Base-by-base conservation (phyloP, 2,113 vertebrate genomes). In the Malaclemys terrapin region DNA sequence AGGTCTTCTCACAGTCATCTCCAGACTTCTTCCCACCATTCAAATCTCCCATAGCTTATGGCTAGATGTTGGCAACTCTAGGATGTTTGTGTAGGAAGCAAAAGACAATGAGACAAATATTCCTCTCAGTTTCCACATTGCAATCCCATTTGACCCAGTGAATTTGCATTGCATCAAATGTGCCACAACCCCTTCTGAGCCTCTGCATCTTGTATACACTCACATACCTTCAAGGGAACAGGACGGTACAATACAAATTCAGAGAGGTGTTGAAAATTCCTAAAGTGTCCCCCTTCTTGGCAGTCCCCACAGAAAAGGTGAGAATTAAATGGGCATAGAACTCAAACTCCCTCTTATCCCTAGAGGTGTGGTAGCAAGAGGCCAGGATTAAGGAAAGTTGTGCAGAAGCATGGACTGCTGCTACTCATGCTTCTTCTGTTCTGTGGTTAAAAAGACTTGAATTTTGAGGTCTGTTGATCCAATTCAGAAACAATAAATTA, bases 401-500 rank as follows among this genome's bases (percentile, higher is more conserved):
- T 53, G 27, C 35, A 88, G 16, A 52, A 69, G 14, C 76, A 25
- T 75, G 12, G 59, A 10, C 9, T 78, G 76, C 38, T 87, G 56
- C 47, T 79, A 65, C 53, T 82, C 47, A 19, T 14, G 24, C 11
- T 24, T 53, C 89, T 92, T 86, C 72, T 88, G 5, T 45, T 91
- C n/a, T 8, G 22, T 80, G 38, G 2, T 52, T 93, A 89, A 94
- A 57, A 82, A 27, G n/a, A 17, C 72, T 90, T 85, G 25, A 78
- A 93, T 80, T 9, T 69, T 56, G 42, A 94, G 7, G 17, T 82
- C n/a, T 78, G 19, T 85, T 62, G 69, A 22, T 65, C n/a, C 29
- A 86, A 22, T 93, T 89, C 88, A 91, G 76, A 90, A 95, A 96
- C 9, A 84, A 20, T 49, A 59, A 91, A 22, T 17, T 95, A 52